These are phyloP conservation scores for Ophion costatus DNA, from an alignment of 2,888 invertebrate species.

Conservation along the genomic window DNA sequence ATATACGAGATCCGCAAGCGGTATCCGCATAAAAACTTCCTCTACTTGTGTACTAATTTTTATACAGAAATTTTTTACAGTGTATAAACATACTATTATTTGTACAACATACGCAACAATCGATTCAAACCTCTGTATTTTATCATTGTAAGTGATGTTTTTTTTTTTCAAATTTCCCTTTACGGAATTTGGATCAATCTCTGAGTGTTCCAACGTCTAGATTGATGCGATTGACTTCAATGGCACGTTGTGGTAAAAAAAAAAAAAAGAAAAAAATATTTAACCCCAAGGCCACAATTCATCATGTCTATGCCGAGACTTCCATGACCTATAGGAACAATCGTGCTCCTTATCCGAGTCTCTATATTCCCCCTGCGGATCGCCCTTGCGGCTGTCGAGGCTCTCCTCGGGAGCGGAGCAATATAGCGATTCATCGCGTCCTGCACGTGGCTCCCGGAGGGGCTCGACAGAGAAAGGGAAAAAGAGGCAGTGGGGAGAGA, in stretches of 20 bases:
- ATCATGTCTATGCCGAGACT: conserved; percentile 41
- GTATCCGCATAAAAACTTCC: too few species aligned
- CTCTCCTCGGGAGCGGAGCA: conserved; percentile 13
- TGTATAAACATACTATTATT: too few species aligned
- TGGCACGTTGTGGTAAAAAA: neutral
- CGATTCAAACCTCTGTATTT: neutral
- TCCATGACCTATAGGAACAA: conserved; percentile 58
- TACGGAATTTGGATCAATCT: too few species aligned
- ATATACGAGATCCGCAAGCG: neutral
- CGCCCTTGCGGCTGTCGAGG: conserved; percentile 44
- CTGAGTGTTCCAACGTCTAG: neutral
- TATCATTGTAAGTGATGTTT: neutral
- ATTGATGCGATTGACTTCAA: neutral
- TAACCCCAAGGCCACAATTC: conserved; percentile 27
- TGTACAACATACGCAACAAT: neutral
- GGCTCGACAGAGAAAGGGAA: conserved; percentile 16
- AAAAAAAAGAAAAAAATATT: neutral
- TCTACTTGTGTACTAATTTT: too few species aligned
- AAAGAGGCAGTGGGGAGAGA: conserved; percentile 6
- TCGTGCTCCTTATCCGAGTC: conserved; percentile 46
- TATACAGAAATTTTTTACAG: too few species aligned
- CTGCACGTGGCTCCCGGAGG: conserved; percentile 59
- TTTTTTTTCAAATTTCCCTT: neutral
- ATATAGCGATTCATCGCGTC: conserved; percentile 47
- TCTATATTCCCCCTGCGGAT: conserved; percentile 31